phyloP scores from a whole-genome alignment of 2,888 invertebrate genomes.

The Encarsia formosa region DNA sequence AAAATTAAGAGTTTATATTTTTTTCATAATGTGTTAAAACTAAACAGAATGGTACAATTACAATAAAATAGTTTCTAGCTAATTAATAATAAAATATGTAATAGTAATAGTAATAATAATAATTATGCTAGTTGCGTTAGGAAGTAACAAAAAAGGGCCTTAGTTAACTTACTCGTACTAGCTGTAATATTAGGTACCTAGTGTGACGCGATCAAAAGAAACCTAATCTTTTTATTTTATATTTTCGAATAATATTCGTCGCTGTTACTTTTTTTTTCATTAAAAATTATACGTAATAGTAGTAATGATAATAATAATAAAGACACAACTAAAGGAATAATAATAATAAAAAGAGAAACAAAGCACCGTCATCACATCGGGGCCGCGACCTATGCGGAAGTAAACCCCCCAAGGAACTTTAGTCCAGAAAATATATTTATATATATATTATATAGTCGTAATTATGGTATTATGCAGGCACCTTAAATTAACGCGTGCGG shows the following conservation, averaged over 20 bases:
- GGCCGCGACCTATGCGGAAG: conserved; percentile 33
- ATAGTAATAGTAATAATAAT: conserved; percentile 35
- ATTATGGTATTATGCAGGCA: conserved; percentile 28
- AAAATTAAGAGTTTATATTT: conserved; percentile 47
- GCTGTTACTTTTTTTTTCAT: conserved; percentile 14
- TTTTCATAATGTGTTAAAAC: conserved; percentile 39
- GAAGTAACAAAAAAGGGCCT: conserved; percentile 43
- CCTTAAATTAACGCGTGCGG: conserved; percentile 24
- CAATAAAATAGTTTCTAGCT: conserved; percentile 34
- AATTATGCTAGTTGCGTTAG: conserved; percentile 35
- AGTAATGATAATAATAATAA: conserved; percentile 7
- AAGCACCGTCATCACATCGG: conserved; percentile 51
- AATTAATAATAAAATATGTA: conserved; percentile 32
- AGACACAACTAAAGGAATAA: neutral
- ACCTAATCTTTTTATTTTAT: conserved; percentile 28
- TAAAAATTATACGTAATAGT: too few relatives aligned
- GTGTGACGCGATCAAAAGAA: conserved; percentile 15
- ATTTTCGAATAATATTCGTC: conserved; percentile 25
- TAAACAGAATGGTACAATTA: conserved; percentile 43
- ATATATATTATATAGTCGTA: conserved; percentile 26
- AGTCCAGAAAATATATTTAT: conserved; percentile 41
- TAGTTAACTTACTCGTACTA: conserved; percentile 39
- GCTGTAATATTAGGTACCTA: conserved; percentile 27
- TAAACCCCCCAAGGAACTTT: conserved; percentile 45
- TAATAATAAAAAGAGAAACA: conserved; percentile 41